A percentile compares a stretch with the other conserved stretches of the same genome.
Evolutionary conservation across 2,113 vertebrate species (phyloP).

Genomic region (Odobenus rosmarus): DNA sequence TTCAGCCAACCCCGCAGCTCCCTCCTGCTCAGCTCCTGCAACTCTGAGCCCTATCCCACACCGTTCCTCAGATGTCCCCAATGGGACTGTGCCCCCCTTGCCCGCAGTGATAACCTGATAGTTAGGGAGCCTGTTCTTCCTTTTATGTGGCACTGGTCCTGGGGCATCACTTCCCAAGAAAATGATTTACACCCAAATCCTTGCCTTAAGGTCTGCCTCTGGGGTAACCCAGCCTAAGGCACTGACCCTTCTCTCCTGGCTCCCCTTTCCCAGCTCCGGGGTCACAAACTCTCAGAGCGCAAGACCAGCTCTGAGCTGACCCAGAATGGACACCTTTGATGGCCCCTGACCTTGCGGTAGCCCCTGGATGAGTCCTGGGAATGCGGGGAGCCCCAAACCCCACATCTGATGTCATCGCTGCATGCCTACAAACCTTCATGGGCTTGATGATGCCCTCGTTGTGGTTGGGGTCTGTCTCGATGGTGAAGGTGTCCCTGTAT

Average conservation of each 20-base stretch:
- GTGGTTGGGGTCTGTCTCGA: conserved; percentile 83
- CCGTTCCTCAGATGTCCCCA: accelerated
- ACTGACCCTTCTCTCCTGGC: not conserved
- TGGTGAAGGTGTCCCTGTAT: conserved; percentile 85
- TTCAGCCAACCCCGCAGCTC: no score
- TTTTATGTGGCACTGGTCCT: not conserved
- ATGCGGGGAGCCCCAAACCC: not conserved
- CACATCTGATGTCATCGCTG: accelerated
- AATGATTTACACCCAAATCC: not conserved
- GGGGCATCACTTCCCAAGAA: not conserved
- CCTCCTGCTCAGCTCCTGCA: no score
- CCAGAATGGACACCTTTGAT: not conserved
- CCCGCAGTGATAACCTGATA: not conserved
- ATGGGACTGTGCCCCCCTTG: not conserved
- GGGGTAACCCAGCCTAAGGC: not conserved
- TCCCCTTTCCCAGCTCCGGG: not conserved
- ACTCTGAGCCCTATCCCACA: not conserved
- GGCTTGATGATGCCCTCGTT: conserved; percentile 92
- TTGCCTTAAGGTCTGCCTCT: not conserved
- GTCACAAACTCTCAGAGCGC: not conserved
- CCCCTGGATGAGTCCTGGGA: not conserved
- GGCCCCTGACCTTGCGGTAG: not conserved
- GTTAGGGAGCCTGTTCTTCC: not conserved
- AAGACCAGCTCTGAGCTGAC: not conserved
- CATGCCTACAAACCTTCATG: conserved; percentile 87